Evolutionary conservation across 2,888 invertebrate species (phyloP).

Genomic region (Drosophila nigritarsus): DNA sequence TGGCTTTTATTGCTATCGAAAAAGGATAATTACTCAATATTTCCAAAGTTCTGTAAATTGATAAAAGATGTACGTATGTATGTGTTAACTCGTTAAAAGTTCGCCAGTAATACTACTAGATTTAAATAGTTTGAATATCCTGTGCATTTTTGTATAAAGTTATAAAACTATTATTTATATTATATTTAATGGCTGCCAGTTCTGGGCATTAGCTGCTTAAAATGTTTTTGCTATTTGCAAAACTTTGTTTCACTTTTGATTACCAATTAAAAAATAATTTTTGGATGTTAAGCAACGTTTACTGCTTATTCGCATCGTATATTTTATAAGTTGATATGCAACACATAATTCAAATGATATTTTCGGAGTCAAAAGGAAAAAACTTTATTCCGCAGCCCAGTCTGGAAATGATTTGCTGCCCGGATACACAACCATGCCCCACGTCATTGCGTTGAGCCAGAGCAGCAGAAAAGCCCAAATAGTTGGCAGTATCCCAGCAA

Average conservation of each 20-base stretch:
- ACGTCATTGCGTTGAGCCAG: constrained; percentile 37
- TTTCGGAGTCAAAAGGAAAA: not conserved
- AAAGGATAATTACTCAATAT: too few species aligned
- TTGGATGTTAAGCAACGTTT: not conserved
- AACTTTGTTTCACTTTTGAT: not conserved
- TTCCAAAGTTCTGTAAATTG: too few species aligned
- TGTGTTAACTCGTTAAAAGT: too few species aligned
- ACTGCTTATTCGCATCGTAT: not conserved
- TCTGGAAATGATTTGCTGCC: constrained; percentile 31
- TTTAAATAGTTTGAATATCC: too few species aligned
- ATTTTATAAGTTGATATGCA: not conserved
- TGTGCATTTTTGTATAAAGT: too few species aligned
- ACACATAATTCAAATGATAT: not conserved
- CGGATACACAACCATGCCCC: constrained; percentile 56
- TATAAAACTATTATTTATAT: too few species aligned
- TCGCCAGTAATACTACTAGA: too few species aligned
- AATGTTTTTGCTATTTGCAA: not conserved
- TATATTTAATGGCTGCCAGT: too few species aligned
- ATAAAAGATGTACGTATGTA: too few species aligned
- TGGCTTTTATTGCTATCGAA: too few species aligned
- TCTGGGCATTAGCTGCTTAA: too few species aligned
- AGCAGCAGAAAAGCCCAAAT: constrained; percentile 28
- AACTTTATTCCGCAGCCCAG: constrained; percentile 27
- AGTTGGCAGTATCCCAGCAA: constrained; percentile 59
- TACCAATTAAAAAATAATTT: not conserved